phyloP scores from a whole-genome alignment of 2,797 vertebrate genomes.

The Rhynchotus rufescens region DNA sequence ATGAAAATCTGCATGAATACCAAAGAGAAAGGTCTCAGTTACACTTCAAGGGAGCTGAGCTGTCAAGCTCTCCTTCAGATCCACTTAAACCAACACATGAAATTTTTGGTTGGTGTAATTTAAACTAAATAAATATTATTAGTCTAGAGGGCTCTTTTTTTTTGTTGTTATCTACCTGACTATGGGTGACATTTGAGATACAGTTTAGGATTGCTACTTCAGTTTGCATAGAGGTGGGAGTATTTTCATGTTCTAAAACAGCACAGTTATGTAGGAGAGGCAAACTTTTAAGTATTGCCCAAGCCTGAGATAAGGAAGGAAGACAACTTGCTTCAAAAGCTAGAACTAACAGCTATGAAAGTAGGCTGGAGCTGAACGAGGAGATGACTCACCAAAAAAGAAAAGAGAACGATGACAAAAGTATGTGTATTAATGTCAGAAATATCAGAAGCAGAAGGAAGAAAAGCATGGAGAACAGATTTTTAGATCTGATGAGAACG shows the following conservation, averaged over 20 bases:
- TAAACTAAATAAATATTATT: not conserved
- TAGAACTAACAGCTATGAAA: not conserved
- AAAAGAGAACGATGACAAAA: not conserved
- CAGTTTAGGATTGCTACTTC: not conserved
- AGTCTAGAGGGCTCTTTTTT: not conserved
- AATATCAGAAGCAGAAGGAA: not conserved
- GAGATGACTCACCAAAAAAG: not conserved
- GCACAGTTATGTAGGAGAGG: not conserved
- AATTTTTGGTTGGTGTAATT: not conserved
- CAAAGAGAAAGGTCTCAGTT: not conserved
- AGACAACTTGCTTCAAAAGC: not conserved
- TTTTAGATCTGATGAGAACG: not conserved
- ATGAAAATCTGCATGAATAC: not conserved
- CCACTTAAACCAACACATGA: not conserved
- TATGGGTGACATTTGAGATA: not conserved
- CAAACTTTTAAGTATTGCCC: not conserved
- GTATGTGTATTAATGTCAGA: not conserved
- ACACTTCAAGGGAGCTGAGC: not conserved
- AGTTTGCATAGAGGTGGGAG: not conserved
- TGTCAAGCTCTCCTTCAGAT: not conserved
- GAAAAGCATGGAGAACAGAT: not conserved
- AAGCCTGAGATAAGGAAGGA: not conserved
- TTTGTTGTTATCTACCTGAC: not conserved
- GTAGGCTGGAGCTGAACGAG: not conserved
- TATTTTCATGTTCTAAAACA: not conserved